Conservation (phyloP, 2,113 vertebrate genomes). For the Megaceryle torquata region DNA sequence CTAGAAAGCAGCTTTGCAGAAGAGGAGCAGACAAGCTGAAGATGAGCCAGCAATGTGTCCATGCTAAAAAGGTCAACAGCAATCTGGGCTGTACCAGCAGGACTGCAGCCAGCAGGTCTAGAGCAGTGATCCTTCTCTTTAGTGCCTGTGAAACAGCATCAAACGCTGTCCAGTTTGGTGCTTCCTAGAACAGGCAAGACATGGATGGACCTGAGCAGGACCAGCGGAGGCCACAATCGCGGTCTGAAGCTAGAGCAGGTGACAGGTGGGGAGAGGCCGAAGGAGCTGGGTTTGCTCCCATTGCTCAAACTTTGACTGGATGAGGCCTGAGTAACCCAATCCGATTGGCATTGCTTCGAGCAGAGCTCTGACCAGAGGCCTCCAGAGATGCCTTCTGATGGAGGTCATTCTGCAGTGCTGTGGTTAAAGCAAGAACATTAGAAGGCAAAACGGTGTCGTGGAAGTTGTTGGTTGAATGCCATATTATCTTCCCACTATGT, state of each 20-base stretch:
- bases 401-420: background rate
- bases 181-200: no score
- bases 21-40: background rate
- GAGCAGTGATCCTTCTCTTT: background rate
- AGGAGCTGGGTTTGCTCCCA: background rate
- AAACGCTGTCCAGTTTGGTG: no score
- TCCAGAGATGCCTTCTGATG: background rate
- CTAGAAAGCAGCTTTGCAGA: background rate
- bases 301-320: no score
- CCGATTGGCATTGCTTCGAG: fast-evolving
- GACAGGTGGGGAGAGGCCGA: background rate
- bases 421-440: background rate
- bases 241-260: background rate
- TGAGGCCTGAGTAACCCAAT: background rate
- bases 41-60: background rate
- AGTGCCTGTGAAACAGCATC: no score
- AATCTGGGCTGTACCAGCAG: background rate
- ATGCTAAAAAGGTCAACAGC: no score
- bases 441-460: background rate
- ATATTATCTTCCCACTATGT: background rate
- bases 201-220: background rate
- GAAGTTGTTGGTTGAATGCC: background rate
- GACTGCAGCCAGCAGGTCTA: background rate
- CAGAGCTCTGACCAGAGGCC: background rate
- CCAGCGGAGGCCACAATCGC: background rate